Conservation (phyloP, 2,113 vertebrate genomes). For the Prolemur simus region DNA sequence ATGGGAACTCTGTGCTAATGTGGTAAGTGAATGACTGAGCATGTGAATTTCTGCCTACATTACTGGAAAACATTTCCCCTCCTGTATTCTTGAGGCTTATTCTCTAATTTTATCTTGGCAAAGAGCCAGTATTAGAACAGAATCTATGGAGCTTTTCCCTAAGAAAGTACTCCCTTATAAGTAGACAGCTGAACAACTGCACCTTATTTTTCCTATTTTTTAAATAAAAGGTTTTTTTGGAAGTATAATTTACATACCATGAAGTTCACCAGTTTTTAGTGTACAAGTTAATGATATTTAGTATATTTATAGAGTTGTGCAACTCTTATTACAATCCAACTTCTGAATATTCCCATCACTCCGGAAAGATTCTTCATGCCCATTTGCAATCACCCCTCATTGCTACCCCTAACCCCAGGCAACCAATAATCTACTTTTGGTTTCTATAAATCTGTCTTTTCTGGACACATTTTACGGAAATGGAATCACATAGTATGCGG, state of each 20-base stretch:
- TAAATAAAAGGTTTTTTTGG: neutral
- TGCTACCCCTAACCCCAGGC: neutral
- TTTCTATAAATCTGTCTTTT: conserved; percentile 18
- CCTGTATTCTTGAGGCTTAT: neutral
- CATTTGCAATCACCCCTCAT: neutral
- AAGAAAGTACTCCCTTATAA: conserved; percentile 16
- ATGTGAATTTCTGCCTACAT: neutral
- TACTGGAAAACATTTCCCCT: neutral
- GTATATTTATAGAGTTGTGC: neutral
- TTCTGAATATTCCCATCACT: conserved; percentile 27
- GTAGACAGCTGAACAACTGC: neutral
- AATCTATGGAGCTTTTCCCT: neutral
- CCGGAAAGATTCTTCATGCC: neutral
- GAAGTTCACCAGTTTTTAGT: neutral
- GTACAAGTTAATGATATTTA: conserved; percentile 27
- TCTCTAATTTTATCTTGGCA: conserved; percentile 41
- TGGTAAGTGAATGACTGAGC: conserved; percentile 5
- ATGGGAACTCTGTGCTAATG: conserved; percentile 13
- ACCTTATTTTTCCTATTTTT: neutral
- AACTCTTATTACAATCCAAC: conserved; percentile 27
- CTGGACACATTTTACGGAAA: neutral
- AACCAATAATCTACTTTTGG: neutral
- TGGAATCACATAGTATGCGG: neutral
- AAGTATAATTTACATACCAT: neutral
- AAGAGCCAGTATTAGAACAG: neutral